Evolutionary conservation across 2,113 vertebrate species (phyloP).

Genomic region (Mesoclemmys tuberculata): DNA sequence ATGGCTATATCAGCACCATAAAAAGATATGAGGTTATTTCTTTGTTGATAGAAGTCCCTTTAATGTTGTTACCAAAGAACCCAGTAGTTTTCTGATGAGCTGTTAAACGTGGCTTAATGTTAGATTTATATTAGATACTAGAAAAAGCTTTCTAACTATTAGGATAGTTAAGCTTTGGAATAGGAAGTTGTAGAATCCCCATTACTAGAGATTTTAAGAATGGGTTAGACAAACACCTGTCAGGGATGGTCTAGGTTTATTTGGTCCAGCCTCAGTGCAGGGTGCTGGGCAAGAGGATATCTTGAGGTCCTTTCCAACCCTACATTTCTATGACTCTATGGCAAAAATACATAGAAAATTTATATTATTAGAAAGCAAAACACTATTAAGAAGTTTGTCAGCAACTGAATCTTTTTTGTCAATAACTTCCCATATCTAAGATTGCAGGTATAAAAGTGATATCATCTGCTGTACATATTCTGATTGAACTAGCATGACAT

Average conservation of each 20-base stretch:
- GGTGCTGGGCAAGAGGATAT: neutral
- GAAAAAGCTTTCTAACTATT: neutral
- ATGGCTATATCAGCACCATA: neutral
- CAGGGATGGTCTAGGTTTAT: neutral
- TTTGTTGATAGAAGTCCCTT: neutral
- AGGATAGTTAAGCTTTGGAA: neutral
- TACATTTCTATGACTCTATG: too few species aligned
- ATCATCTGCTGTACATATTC: neutral
- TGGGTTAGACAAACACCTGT: neutral
- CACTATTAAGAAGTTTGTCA: neutral
- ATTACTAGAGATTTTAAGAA: neutral
- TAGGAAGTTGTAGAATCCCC: neutral
- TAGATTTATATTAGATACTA: neutral
- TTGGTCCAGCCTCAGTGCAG: neutral
- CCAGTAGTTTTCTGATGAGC: neutral
- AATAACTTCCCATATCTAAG: neutral
- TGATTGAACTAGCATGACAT: neutral
- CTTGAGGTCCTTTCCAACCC: neutral
- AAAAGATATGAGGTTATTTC: neutral
- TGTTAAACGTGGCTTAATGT: neutral
- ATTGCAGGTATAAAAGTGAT: rapidly evolving
- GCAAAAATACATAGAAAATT: neutral
- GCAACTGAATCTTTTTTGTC: neutral
- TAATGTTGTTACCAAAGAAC: neutral
- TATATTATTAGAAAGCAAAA: neutral